Conservation (phyloP, 1,140 invertebrate species). For the Microplitis demolitor region DNA sequence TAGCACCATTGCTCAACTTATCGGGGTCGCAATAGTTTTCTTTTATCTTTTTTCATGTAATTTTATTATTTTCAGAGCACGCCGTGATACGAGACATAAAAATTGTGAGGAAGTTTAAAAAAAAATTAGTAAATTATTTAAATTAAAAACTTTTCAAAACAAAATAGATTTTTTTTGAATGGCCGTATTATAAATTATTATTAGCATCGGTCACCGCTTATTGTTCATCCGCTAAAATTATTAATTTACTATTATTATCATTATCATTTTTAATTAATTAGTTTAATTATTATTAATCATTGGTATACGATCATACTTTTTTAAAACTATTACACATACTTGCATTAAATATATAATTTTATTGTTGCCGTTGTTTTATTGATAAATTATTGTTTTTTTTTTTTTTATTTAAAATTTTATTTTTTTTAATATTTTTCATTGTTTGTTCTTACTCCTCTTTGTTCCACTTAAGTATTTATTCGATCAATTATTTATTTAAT, state of each 20-base stretch:
- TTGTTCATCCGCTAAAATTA: too few species aligned
- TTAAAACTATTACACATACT: conserved; percentile 1
- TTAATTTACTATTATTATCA: too few species aligned
- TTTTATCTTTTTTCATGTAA: neutral
- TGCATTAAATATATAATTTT: conserved; percentile 34
- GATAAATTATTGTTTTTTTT: conserved; percentile 1
- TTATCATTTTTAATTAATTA: neutral
- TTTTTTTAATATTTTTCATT: conserved; percentile 32
- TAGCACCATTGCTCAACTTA: conserved; percentile 33
- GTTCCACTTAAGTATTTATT: too few species aligned
- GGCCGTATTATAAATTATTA: too few species aligned
- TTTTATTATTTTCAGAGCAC: neutral
- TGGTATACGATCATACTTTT: conserved; percentile 8
- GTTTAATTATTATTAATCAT: conserved; percentile 11
- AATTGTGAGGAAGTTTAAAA: neutral
- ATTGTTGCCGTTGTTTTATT: conserved; percentile 36
- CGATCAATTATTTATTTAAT: conserved; percentile 5
- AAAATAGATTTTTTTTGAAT: too few species aligned
- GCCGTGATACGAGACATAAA: neutral
- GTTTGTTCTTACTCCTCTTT: conserved; percentile 8
- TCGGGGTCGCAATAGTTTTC: neutral
- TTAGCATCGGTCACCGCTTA: too few species aligned
- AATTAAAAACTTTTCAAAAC: too few species aligned
- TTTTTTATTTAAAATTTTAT: conserved; percentile 26
- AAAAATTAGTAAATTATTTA: neutral